Percentiles rank a stretch among this genome's conserved stretches.
Evolutionary conservation across 2,113 vertebrate genomes (phyloP).

Genomic region (Brachirus orientalis): DNA sequence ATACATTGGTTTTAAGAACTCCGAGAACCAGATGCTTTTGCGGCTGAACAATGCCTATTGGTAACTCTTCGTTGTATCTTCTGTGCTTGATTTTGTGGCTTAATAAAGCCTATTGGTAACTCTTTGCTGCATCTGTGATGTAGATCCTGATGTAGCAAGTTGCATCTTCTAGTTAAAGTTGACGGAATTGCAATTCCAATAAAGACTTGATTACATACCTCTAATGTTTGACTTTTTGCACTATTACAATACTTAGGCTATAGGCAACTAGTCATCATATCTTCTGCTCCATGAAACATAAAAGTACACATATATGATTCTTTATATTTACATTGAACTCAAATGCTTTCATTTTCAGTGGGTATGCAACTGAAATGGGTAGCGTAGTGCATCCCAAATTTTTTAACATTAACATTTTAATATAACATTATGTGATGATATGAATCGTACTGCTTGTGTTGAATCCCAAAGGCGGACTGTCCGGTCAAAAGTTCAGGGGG

Average conservation of each 20-base stretch:
- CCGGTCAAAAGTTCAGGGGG: too few species aligned
- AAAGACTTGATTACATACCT: not conserved
- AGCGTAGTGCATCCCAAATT: not conserved
- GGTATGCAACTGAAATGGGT: not conserved
- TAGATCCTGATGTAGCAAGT: not conserved
- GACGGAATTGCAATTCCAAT: not conserved
- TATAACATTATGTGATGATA: too few species aligned
- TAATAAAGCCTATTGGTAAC: not conserved
- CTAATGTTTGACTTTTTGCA: not conserved
- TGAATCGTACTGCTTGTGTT: too few species aligned
- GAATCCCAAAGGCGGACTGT: too few species aligned
- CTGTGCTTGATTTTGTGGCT: too few species aligned
- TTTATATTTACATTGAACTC: not conserved
- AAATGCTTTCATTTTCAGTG: not conserved
- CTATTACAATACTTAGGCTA: constrained; percentile 1
- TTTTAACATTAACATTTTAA: constrained; percentile 1
- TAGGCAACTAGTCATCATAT: not conserved
- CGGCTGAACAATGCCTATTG: not conserved
- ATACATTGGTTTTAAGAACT: not conserved
- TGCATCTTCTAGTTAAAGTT: not conserved
- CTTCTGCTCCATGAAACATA: not conserved
- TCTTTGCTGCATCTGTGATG: not conserved
- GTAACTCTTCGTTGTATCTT: too few species aligned
- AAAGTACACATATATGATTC: not conserved
- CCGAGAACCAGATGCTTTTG: not conserved